Conservation (phyloP, 2,113 vertebrate species). For the Equus przewalskii region DNA sequence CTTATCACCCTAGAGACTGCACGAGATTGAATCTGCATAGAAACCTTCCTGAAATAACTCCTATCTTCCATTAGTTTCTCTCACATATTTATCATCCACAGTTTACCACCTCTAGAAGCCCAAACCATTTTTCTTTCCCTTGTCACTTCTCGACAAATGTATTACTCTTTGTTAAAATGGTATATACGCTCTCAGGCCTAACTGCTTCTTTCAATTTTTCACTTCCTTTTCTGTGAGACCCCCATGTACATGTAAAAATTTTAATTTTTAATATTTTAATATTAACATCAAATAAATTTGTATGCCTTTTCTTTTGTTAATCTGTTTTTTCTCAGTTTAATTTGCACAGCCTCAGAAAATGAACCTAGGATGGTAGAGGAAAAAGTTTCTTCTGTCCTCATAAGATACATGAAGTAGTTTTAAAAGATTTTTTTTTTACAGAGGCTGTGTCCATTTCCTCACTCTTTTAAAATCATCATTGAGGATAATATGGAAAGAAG, state of each 20-base stretch:
- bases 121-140: neutral
- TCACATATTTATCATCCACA: neutral
- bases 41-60: neutral
- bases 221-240: neutral
- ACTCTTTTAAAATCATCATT: slow-evolving; percentile 9
- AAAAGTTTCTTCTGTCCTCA: neutral
- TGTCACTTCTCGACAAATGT: neutral
- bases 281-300: neutral
- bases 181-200: neutral
- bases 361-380: neutral
- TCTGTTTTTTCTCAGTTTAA: neutral
- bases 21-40: neutral
- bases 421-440: neutral
- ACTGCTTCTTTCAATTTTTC: neutral
- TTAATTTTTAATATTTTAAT: neutral
- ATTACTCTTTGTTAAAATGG: neutral
- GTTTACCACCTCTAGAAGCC: neutral
- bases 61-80: neutral
- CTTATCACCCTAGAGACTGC: neutral
- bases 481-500: neutral
- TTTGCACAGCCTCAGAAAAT: neutral
- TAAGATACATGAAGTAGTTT: neutral
- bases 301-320: neutral
- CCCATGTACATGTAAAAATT: neutral
- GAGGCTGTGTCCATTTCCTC: neutral